Percentiles rank a stretch among this genome's conserved stretches.
phyloP scores from a whole-genome alignment of 1,140 invertebrate species.

The Chrysopa pallens region DNA sequence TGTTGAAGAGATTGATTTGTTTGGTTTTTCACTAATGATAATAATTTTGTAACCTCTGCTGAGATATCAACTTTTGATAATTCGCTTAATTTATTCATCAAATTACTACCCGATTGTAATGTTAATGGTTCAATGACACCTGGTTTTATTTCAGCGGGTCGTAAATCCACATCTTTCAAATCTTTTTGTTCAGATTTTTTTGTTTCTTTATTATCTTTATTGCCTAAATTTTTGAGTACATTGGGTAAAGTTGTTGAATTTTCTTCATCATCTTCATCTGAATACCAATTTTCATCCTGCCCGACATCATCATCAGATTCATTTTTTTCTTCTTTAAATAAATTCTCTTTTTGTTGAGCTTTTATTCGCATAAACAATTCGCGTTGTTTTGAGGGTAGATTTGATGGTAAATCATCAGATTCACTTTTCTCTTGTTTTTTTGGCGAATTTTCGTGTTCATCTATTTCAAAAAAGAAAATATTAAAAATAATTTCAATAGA shows the following conservation, averaged over 20 bases:
- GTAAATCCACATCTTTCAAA: slow-evolving; percentile 7
- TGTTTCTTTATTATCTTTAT: slow-evolving; percentile 37
- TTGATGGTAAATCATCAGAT: slow-evolving; percentile 22
- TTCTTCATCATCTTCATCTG: slow-evolving; percentile 44
- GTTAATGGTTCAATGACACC: slow-evolving; percentile 21
- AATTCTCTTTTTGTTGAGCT: slow-evolving; percentile 37
- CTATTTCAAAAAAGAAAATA: not conserved
- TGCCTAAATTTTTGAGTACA: slow-evolving; percentile 1
- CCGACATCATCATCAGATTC: slow-evolving; percentile 26
- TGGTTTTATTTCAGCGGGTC: slow-evolving; percentile 6
- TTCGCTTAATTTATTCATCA: slow-evolving; percentile 46
- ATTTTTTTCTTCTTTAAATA: slow-evolving; percentile 20
- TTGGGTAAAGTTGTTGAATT: slow-evolving; percentile 5
- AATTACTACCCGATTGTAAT: slow-evolving; percentile 11
- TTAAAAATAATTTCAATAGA: not conserved
- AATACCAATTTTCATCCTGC: slow-evolving; percentile 57
- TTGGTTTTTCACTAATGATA: slow-evolving; percentile 41
- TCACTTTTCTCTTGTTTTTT: not conserved
- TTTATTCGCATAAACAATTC: slow-evolving; percentile 49
- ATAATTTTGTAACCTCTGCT: slow-evolving; percentile 46
- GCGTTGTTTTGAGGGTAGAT: slow-evolving; percentile 44
- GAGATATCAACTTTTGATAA: slow-evolving; percentile 56
- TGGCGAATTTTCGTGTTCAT: not conserved
- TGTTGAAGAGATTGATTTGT: not conserved
- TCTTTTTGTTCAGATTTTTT: slow-evolving; percentile 22